phyloP scores from a whole-genome alignment of 2,888 invertebrate genomes.

The Cheilosia vulpina region DNA sequence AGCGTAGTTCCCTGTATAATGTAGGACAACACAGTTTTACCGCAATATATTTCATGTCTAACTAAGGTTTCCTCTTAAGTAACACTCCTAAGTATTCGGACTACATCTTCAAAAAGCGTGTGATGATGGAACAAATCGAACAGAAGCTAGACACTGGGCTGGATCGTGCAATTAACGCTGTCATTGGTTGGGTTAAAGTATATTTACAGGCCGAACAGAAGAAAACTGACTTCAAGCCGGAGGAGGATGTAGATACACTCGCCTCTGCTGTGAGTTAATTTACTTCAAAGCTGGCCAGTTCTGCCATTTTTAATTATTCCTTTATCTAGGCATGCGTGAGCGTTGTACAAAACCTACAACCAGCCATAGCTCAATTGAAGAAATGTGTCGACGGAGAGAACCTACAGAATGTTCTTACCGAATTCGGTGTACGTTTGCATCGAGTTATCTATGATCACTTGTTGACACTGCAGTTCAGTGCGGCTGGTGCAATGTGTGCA shows the following conservation, averaged over 20 bases:
- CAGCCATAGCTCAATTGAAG: constrained; percentile 90
- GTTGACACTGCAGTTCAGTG: constrained; percentile 96
- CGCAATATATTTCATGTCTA: neutral
- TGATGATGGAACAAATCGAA: constrained; percentile 94
- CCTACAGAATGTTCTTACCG: constrained; percentile 92
- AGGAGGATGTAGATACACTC: constrained; percentile 93
- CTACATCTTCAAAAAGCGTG: constrained; percentile 93
- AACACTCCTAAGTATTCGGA: constrained; percentile 95
- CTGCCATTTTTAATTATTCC: constrained; percentile 15
- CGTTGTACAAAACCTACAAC: constrained; percentile 92
- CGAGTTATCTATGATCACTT: constrained; percentile 97
- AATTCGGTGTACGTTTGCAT: constrained; percentile 96
- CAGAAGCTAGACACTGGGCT: constrained; percentile 94
- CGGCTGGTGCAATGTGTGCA: constrained; percentile 98
- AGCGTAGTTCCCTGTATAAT: constrained; percentile 93
- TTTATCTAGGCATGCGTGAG: constrained; percentile 89
- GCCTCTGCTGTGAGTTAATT: constrained; percentile 89
- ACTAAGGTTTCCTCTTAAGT: constrained; percentile 83
- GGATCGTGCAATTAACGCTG: constrained; percentile 93
- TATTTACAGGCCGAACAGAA: constrained; percentile 96
- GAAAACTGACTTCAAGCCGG: constrained; percentile 96
- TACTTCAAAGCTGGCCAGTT: neutral
- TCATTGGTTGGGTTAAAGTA: constrained; percentile 95
- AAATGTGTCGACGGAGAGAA: constrained; percentile 96
- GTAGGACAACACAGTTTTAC: constrained; percentile 85